phyloP scores from a whole-genome alignment of 2,888 invertebrate species.

The Harpagoxenus sublaevis region DNA sequence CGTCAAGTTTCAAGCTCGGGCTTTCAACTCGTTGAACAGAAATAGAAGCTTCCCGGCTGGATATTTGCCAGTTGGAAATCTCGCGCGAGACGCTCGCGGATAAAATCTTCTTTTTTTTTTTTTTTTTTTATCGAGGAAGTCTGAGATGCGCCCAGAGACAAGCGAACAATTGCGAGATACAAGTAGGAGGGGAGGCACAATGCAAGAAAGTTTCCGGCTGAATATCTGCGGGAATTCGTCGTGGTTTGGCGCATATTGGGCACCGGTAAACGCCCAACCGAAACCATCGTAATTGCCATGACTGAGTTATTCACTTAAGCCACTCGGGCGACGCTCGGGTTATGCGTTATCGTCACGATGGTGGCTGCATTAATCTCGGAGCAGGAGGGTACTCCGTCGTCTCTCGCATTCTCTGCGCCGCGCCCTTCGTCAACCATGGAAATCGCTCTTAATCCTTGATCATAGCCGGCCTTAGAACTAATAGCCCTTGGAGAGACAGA shows the following conservation, averaged over 20 bases:
- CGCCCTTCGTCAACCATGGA: slow-evolving; percentile 52
- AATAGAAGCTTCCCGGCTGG: slow-evolving; percentile 19
- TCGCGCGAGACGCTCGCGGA: not conserved
- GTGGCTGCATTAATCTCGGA: slow-evolving; percentile 77
- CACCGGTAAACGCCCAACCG: slow-evolving; percentile 64
- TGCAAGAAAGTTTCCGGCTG: slow-evolving; percentile 58
- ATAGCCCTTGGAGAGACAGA: slow-evolving; percentile 16
- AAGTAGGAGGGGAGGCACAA: slow-evolving; percentile 11
- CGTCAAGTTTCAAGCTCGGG: slow-evolving; percentile 1
- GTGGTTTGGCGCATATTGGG: slow-evolving; percentile 61
- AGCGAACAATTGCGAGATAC: slow-evolving; percentile 7
- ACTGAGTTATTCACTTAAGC: slow-evolving; percentile 82
- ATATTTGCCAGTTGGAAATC: not conserved
- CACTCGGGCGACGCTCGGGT: slow-evolving; percentile 74
- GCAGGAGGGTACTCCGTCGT: slow-evolving; percentile 49
- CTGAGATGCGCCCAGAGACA: slow-evolving; percentile 7
- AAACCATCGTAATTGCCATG: slow-evolving; percentile 77
- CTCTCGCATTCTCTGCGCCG: slow-evolving; percentile 35
- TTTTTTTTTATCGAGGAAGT: not conserved
- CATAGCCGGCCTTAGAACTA: slow-evolving; percentile 53
- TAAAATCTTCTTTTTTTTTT: not conserved
- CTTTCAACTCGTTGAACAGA: slow-evolving; percentile 23
- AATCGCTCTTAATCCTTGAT: slow-evolving; percentile 68
- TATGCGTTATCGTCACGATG: slow-evolving; percentile 77
- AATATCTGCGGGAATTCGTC: slow-evolving; percentile 65